Percentiles rank a stretch among this genome's conserved stretches.
Evolutionary conservation across 2,113 vertebrate species (phyloP).

Genomic region (Ardeotis arabs): DNA sequence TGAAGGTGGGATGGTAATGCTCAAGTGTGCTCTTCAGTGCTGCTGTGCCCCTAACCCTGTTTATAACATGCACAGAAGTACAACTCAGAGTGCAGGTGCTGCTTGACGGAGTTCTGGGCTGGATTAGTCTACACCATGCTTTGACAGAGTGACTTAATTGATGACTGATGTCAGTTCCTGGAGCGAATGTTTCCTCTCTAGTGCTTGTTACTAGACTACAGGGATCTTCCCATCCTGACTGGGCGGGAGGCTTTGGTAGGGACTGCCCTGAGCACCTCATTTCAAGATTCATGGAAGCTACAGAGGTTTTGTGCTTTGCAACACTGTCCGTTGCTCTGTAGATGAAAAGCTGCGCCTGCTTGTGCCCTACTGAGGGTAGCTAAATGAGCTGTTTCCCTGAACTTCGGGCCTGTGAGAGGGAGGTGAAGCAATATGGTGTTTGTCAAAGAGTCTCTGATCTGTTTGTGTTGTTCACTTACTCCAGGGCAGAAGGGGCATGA

Average conservation of each 20-base stretch:
- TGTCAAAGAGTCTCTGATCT: conserved; percentile 22
- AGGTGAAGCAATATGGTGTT: not conserved
- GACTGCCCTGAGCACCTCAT: not conserved
- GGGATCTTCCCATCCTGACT: not conserved
- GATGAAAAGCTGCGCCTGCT: not conserved
- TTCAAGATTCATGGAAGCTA: not conserved
- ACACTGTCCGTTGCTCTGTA: not conserved
- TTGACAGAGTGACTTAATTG: not conserved
- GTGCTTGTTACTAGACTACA: not conserved
- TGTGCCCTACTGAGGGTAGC: not conserved
- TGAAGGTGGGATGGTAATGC: not conserved
- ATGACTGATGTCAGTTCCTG: not conserved
- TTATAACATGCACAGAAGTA: not conserved
- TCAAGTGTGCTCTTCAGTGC: not conserved
- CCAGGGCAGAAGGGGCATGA: conserved; percentile 79
- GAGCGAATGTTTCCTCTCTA: not conserved
- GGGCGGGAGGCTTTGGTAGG: rapidly evolving
- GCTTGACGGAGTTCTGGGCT: not conserved
- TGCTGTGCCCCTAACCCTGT: not conserved
- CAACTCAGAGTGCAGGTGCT: not conserved
- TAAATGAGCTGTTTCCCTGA: conserved; percentile 4
- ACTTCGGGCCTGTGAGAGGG: not conserved
- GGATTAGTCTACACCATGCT: not conserved
- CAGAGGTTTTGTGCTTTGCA: not conserved
- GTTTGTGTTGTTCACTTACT: conserved; percentile 61